phyloP scores from a whole-genome alignment of 2,113 vertebrate species.

The Pyrgilauda ruficollis region DNA sequence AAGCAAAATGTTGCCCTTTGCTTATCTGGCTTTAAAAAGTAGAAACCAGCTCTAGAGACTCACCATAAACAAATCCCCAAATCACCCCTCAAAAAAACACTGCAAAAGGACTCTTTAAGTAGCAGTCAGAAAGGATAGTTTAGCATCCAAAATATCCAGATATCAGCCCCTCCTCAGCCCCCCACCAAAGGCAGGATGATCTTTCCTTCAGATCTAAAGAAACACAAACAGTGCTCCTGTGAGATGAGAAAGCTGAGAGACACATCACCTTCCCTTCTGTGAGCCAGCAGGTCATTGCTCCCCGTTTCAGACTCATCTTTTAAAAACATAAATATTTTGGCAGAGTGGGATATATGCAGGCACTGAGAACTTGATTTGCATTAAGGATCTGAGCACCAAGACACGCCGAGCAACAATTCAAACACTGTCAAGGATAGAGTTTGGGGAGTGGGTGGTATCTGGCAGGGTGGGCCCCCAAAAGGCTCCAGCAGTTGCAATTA shows the following conservation, averaged over 20 bases:
- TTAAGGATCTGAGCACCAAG: neutral
- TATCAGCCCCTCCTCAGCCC: neutral
- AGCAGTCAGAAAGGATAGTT: neutral
- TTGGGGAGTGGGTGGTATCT: neutral
- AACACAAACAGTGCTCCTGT: rapidly evolving
- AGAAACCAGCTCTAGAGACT: neutral
- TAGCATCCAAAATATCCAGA: neutral
- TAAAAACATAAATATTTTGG: neutral
- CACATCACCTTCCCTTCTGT: neutral
- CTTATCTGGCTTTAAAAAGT: neutral
- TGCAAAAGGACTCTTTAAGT: neutral
- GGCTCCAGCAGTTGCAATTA: neutral
- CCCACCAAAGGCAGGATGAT: neutral
- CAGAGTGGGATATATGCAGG: neutral
- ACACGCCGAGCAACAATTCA: neutral
- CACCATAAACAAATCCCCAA: neutral
- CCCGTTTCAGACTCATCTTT: neutral
- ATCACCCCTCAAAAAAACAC: neutral
- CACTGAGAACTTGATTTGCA: neutral
- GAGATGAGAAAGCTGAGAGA: neutral
- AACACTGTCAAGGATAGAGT: neutral
- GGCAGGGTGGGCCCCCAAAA: neutral
- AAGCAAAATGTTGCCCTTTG: neutral
- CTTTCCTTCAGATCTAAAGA: neutral
- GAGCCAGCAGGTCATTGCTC: neutral